phyloP scores from a whole-genome alignment of 2,797 vertebrate genomes.

The Eulemur mongoz region DNA sequence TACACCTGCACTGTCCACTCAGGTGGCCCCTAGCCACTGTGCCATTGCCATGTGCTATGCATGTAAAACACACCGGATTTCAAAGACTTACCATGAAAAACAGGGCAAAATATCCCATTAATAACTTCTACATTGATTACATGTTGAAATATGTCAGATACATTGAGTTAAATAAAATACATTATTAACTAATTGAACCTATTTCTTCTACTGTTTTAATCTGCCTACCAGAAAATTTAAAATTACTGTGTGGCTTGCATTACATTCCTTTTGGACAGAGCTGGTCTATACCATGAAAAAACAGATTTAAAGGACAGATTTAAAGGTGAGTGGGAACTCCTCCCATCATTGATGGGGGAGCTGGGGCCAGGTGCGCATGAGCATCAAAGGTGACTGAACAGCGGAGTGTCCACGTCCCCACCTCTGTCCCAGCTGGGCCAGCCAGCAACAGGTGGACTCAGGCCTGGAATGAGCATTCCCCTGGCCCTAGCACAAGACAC shows the following conservation, averaged over 20 bases:
- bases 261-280: background rate
- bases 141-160: background rate
- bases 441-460: constrained; percentile 41
- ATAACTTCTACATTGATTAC: background rate
- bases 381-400: background rate
- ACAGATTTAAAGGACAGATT: background rate
- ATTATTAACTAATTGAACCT: background rate
- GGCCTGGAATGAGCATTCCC: background rate
- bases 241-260: background rate
- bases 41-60: background rate
- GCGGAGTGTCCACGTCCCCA: background rate
- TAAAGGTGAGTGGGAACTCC: background rate
- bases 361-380: background rate
- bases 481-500: background rate
- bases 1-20: background rate
- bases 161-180: background rate
- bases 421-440: background rate
- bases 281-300: background rate
- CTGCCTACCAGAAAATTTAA: background rate
- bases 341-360: background rate
- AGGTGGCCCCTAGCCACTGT: background rate
- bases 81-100: background rate
- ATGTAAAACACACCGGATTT: background rate
- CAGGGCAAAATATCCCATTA: background rate
- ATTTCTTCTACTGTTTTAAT: background rate